Base-by-base conservation (phyloP, 2,888 invertebrate genomes). In the Notocelia uddmanniana region DNA sequence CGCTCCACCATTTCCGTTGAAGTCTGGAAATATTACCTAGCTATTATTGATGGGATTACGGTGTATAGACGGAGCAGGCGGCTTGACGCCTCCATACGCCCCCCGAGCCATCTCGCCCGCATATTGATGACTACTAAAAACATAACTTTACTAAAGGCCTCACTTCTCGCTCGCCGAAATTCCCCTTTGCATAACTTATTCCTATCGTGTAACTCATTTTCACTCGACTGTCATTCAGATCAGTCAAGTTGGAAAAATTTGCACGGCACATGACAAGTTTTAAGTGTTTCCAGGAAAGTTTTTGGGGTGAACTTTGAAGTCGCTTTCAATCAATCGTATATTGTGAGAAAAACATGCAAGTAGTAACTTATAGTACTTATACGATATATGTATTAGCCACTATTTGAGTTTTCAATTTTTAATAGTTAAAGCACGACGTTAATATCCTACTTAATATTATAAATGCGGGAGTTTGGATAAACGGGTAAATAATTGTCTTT, bases 111-210 rank as follows among this genome's bases (percentile, higher is more conserved):
- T 76, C 75, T 78, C 79, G 75, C 79, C 81, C 81, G 83, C 84
- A 83, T 86, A 87, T 86, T 85, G 87, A 89, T 86, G 84, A 82
- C 81, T 83, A 80, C 81, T 84, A 82, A 83, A 84, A 72, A 72
- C 72, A 72, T 72, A 68, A 81, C 77, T 80, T 80, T 79, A 81
- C 76, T 83, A 80, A 80, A 79, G 75, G 76, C 77, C 74, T 62
- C 55, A 62, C 67, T 73, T 71, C 73, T 76, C 78, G 75, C 76
- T 76, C 79, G 74, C 74, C 75, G 79, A 80, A 80, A 83, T 81
- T 81, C 77, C 79, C 78, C 77, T 75, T 80, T 80, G 76, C 78
- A 79, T 81, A 80, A 79, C 69, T 74, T 75, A 74, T 75, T 75
- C 74, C 54, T 59, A 58, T 69, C 73, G 69, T 74, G 69, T 67